Conservation (phyloP, 2,888 invertebrate species). For the Baccha elongata region DNA sequence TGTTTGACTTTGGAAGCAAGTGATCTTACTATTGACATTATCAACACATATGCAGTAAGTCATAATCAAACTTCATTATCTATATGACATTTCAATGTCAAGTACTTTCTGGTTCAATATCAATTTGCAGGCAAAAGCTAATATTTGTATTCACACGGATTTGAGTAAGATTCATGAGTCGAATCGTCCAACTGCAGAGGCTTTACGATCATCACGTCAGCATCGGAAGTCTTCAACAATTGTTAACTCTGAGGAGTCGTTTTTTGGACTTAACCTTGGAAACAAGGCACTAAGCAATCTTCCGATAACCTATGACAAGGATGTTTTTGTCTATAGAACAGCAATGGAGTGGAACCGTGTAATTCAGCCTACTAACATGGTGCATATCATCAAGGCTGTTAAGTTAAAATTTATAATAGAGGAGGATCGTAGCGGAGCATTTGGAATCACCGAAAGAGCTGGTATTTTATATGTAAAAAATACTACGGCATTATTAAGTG, state of each 20-base stretch:
- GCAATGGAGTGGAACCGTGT: slow-evolving; percentile 83
- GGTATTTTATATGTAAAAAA: slow-evolving; percentile 85
- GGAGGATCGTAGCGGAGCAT: slow-evolving; percentile 82
- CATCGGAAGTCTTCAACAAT: slow-evolving; percentile 75
- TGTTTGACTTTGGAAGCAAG: slow-evolving; percentile 83
- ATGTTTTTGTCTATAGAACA: slow-evolving; percentile 81
- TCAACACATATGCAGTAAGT: slow-evolving; percentile 75
- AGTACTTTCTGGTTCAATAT: too few relatives aligned
- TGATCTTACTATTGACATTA: slow-evolving; percentile 82
- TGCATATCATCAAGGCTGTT: slow-evolving; percentile 76
- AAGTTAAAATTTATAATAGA: slow-evolving; percentile 77
- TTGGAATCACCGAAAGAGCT: slow-evolving; percentile 83
- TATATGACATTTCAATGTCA: background rate
- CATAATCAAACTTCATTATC: too few relatives aligned
- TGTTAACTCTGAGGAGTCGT: slow-evolving; percentile 76
- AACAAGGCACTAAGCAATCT: slow-evolving; percentile 73
- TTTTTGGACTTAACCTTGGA: slow-evolving; percentile 70
- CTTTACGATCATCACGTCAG: slow-evolving; percentile 75
- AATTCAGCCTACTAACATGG: slow-evolving; percentile 81
- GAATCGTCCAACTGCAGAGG: slow-evolving; percentile 79
- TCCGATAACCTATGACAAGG: slow-evolving; percentile 78
- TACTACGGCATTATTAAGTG: slow-evolving; percentile 81
- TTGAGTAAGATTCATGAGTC: slow-evolving; percentile 78
- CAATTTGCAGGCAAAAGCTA: slow-evolving; percentile 77
- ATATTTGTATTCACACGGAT: slow-evolving; percentile 82